Conservation (phyloP, 1,140 invertebrate species). For the Macrobrachium rosenbergii region DNA sequence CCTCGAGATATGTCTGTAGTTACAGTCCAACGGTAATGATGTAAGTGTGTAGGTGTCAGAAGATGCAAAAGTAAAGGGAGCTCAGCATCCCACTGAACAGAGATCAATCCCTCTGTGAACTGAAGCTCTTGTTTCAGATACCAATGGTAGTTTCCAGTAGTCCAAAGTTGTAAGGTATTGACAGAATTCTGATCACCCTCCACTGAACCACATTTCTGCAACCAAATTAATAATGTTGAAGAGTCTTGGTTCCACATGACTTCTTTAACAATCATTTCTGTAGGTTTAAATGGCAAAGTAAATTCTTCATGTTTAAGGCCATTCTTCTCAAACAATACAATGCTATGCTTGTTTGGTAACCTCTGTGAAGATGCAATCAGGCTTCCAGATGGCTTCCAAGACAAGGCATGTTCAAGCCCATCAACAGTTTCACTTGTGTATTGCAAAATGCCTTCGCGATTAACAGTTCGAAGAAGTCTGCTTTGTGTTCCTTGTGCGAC, state of each 20-base stretch:
- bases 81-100: constrained; percentile 73
- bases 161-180: constrained; percentile 81
- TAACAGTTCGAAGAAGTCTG: constrained; percentile 80
- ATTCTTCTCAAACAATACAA: constrained; percentile 93
- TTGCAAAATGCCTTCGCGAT: constrained; percentile 80
- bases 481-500: constrained; percentile 65
- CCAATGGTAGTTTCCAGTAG: constrained; percentile 90
- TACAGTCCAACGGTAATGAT: constrained; percentile 33
- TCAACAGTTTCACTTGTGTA: constrained; percentile 80
- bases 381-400: constrained; percentile 86
- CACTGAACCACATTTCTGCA: constrained; percentile 69
- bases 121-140: constrained; percentile 84
- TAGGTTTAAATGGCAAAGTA: constrained; percentile 76
- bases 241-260: constrained; percentile 86
- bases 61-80: constrained; percentile 68
- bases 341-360: constrained; percentile 78
- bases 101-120: constrained; percentile 76
- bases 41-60: constrained; percentile 19
- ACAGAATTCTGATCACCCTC: background rate
- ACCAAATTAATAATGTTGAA: constrained; percentile 79
- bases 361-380: constrained; percentile 82
- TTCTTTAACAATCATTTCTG: constrained; percentile 76
- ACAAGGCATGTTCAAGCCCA: constrained; percentile 79
- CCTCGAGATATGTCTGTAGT: constrained; percentile 39
- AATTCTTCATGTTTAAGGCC: constrained; percentile 90